Conservation (phyloP, 2,797 vertebrate genomes). For the Ctenopoma multispine region DNA sequence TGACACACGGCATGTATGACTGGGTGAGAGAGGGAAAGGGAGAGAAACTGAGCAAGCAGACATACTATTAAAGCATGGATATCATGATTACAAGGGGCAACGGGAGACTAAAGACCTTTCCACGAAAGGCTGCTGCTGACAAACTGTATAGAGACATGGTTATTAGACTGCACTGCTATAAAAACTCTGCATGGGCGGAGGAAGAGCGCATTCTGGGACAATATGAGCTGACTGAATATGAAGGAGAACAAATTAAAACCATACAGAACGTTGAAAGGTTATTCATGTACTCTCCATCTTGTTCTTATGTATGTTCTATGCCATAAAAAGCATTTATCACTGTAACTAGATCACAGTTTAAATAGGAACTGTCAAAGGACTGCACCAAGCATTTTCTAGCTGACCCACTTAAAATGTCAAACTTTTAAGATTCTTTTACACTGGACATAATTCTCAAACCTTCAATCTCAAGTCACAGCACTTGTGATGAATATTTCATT, state of each 20-base stretch:
- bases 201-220: conserved; percentile 38
- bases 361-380: conserved; percentile 24
- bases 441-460: conserved; percentile 32
- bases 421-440: conserved; percentile 27
- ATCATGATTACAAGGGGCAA: conserved; percentile 34
- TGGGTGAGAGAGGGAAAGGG: background rate
- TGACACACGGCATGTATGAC: background rate
- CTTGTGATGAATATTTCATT: conserved; percentile 69
- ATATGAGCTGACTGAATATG: conserved; percentile 7
- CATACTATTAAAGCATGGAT: conserved; percentile 28
- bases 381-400: conserved; percentile 13
- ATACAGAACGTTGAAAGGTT: conserved; percentile 9
- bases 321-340: conserved; percentile 31
- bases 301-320: background rate
- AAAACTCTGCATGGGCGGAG: background rate
- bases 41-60: conserved; percentile 6
- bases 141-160: conserved; percentile 3
- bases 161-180: conserved; percentile 26
- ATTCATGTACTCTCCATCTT: background rate
- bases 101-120: conserved; percentile 15
- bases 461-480: conserved; percentile 17
- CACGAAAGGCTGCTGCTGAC: conserved; percentile 36
- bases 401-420: conserved; percentile 56
- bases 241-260: conserved; percentile 26
- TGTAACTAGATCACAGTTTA: conserved; percentile 19